Base-by-base conservation (phyloP, 1,140 invertebrate species). In the Aphelenchoides besseyi region DNA sequence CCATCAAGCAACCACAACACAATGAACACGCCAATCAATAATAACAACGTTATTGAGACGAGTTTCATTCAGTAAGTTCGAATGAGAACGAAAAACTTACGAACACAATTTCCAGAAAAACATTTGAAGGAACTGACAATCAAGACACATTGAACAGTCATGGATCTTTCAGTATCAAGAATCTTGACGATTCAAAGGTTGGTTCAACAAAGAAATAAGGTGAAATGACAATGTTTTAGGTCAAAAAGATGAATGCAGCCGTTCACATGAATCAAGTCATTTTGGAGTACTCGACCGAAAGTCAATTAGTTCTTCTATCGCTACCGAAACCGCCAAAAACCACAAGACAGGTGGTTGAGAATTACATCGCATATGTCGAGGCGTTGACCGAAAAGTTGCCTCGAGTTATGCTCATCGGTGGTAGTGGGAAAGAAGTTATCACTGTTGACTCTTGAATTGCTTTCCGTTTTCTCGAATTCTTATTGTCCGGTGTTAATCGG, bases 341-440 rank as follows among this genome's bases (percentile, higher is more conserved):
- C 16, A 61, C 63, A n/a, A 55, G 71, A 48, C 37, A 52, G 18
- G 59, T 84, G 35, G 71, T 85, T 12, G 71, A 85, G 36, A 79
- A 81, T 95, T 95, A 98, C 87, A 96, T 98, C 93, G 94, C 97
- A 88, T 98, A 97, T 87, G 88, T 98, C 85, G 95, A 98, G 87
- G 95, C 97, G 68, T 88, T 98, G 74, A 98, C 95, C 28, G 95
- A 98, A 88, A 93, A 94, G 29, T 88, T 98, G 85, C 94, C 97
- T 85, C 89, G 92, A 85, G 94, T 97, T 74, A 88, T 99, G 79
- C 94, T 99, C 92, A 94, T 98, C 71, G 89, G 95, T 82, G 96
- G 96, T 70, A 92, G 93, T 78, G 96, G 95, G 36, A 90, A 93
- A 84, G 96, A 98, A 89, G 96, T 98, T 62, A 97, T 98, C 88